phyloP scores from a whole-genome alignment of 2,797 vertebrate species.

The Ctenopoma kingsleyae region DNA sequence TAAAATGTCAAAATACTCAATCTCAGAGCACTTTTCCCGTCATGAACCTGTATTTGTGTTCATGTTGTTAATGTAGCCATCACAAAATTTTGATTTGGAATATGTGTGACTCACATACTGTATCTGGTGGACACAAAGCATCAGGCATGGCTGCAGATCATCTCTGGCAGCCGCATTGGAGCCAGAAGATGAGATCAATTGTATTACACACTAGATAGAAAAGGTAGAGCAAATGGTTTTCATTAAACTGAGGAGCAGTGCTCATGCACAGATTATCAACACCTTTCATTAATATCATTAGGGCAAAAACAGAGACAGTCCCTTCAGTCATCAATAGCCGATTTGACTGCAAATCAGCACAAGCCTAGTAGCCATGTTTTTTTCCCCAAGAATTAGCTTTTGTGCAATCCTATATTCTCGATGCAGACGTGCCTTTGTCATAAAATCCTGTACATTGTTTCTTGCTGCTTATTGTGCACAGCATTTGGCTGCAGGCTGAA shows the following conservation, averaged over 20 bases:
- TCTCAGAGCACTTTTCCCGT: neutral
- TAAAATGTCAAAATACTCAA: neutral
- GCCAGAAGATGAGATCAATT: neutral
- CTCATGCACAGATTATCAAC: neutral
- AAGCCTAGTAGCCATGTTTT: neutral
- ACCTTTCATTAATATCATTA: neutral
- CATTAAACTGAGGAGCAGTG: neutral
- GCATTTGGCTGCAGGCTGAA: slow-evolving; percentile 52
- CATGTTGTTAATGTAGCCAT: too few relatives aligned
- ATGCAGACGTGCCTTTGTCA: slow-evolving; percentile 25
- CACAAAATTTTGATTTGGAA: too few relatives aligned
- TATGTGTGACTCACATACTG: too few relatives aligned
- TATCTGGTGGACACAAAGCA: too few relatives aligned
- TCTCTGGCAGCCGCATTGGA: neutral
- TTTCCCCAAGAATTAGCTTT: neutral
- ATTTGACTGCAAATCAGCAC: neutral
- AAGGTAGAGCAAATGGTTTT: neutral
- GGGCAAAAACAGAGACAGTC: too few relatives aligned
- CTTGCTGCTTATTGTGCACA: slow-evolving; percentile 43
- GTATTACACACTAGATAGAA: neutral
- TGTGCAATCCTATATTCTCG: neutral
- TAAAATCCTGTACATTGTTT: slow-evolving; percentile 20
- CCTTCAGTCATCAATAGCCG: too few relatives aligned
- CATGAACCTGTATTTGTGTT: neutral
- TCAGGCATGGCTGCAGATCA: too few relatives aligned